Percentiles rank a stretch among this genome's conserved stretches.
phyloP scores from a whole-genome alignment of 2,888 invertebrate species.

The Thymelicus acteon region DNA sequence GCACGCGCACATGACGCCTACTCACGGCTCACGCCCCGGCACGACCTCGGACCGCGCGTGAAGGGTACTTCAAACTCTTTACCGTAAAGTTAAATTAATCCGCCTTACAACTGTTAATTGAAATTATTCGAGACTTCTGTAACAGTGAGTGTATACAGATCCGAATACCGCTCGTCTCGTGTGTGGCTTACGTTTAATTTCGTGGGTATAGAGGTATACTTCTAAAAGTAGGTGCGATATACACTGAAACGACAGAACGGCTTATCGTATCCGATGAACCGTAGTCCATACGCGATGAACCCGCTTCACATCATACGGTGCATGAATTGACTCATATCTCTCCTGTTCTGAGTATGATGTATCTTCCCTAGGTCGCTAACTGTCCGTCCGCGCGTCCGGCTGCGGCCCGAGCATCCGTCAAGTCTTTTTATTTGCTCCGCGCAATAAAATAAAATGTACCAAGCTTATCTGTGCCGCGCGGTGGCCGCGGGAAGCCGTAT shows the following conservation, averaged over 20 bases:
- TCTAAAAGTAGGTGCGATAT: not conserved
- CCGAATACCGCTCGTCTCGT: not conserved
- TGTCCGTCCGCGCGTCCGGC: not conserved
- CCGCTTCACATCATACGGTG: too few species aligned
- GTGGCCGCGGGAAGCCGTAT: not conserved
- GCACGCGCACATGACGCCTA: not conserved
- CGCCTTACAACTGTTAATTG: slow-evolving; percentile 23
- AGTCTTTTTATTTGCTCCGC: slow-evolving; percentile 23
- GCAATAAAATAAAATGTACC: slow-evolving; percentile 29
- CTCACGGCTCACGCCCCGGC: not conserved
- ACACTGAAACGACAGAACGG: not conserved
- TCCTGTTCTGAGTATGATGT: too few species aligned
- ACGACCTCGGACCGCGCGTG: not conserved
- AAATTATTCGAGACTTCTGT: slow-evolving; percentile 19
- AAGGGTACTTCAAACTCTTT: slow-evolving; percentile 16
- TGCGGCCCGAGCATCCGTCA: not conserved
- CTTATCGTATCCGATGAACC: too few species aligned
- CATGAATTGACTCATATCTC: too few species aligned
- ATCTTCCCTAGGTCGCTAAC: too few species aligned
- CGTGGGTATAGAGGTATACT: not conserved
- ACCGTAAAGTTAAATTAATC: slow-evolving; percentile 30
- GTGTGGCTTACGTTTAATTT: not conserved
- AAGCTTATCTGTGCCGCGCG: slow-evolving; percentile 24
- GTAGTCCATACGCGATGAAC: too few species aligned
- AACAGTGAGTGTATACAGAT: not conserved